Evolutionary conservation across 1,140 invertebrate species (phyloP).

Genomic region (Berghia stephanieae): DNA sequence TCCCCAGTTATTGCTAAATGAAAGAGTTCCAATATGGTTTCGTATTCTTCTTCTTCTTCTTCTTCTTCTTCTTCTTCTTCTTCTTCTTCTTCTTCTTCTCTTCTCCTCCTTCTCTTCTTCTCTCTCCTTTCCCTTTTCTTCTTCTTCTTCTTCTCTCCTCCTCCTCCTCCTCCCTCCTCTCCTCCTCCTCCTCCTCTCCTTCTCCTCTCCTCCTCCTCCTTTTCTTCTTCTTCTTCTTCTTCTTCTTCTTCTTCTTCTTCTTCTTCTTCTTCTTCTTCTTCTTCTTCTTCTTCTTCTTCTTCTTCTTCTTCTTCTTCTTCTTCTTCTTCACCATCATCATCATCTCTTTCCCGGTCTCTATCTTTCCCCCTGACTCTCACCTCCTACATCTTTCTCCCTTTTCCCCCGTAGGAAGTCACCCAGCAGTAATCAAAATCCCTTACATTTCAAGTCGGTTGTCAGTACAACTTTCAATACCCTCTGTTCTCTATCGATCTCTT

Average conservation of each 20-base stretch:
- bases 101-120: neutral
- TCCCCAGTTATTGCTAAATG: neutral
- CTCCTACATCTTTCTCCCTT: neutral
- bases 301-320: no score
- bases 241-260: neutral
- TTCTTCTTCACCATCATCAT: no score
- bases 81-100: conserved; percentile 15
- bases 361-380: neutral
- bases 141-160: no score
- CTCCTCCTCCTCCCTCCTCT: neutral
- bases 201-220: conserved; percentile 17
- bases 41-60: conserved; percentile 1
- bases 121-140: neutral
- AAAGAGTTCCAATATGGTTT: neutral
- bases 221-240: conserved; percentile 7
- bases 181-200: neutral
- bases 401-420: neutral
- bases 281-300: no score
- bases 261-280: neutral
- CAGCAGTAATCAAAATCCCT: neutral
- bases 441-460: neutral
- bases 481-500: neutral
- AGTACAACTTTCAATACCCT: neutral
- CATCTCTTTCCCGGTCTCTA: neutral
- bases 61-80: conserved; percentile 17